Evolutionary conservation across 2,888 invertebrate species (phyloP), one percentile per base, ranked within the genome.

Genomic region (Smittia aterrima): DNA sequence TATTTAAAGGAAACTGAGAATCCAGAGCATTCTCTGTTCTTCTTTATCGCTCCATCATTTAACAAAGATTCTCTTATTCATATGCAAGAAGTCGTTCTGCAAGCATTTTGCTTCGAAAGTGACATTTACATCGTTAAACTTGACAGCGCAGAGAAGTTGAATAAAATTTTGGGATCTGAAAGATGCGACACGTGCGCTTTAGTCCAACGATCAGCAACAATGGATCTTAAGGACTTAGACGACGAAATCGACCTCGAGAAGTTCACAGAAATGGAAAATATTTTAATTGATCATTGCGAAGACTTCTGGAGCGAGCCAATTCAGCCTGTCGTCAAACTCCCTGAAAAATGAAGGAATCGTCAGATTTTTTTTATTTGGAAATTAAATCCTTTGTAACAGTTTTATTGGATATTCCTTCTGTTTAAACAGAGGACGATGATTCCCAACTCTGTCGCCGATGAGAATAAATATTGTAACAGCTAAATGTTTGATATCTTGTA

Each of bases 81-180:
- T 11, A 47, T 47, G 47, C 47, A 47, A 47, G 47, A 47, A 47
- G 16, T 47, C n/a, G 47, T 47, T 6, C 47, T 47, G 11, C 47
- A 47, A 16, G 11, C 47, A 47, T 91, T 90, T 80, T 92, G 92
- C 81, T 89, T 87, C 47, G 92, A 92, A 81, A 91, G 91, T 76
- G 90, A 89, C 77, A 92, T 92, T 54, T 72, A 72, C 47, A 72
- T 62, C 25, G 18, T 72, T 11, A 54, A 72, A 62, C n/a, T 87
- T 64, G 86, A 87, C 77, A 84, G 84, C 76, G 83, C 85, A 66
- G 83, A 84, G 77, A 86, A 85, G 78, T 77, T 83, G 62, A 82
- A 82, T 77, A 80, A 82, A 24, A 82, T 83, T 76, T 82, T 87
- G 83, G 75, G 87, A 85, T 78, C 85, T 82, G 77, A 85, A 84